These are phyloP conservation scores for Drosophila ogumai DNA, from an alignment of 1,140 invertebrate genomes.

Conservation along the genomic window DNA sequence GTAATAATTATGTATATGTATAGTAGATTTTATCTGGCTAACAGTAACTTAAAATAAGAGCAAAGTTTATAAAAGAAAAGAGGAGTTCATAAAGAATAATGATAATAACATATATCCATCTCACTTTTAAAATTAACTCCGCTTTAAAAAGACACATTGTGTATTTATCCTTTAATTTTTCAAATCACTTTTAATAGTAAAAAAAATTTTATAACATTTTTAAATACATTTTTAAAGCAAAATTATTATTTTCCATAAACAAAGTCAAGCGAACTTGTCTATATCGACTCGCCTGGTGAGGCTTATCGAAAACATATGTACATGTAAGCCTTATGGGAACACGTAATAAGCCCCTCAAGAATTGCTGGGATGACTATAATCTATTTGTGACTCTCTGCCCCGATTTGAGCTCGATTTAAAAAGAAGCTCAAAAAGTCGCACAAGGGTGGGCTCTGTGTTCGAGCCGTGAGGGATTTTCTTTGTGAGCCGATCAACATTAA, in stretches of 20 bases:
- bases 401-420: slow-evolving; percentile 4
- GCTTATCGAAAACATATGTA: not conserved
- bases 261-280: not conserved
- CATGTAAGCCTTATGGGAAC: not conserved
- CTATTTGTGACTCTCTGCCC: not conserved
- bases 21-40: too few species aligned
- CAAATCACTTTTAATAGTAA: too few species aligned
- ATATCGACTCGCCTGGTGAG: not conserved
- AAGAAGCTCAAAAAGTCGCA: slow-evolving; percentile 7
- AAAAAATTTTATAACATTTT: not conserved
- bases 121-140: too few species aligned
- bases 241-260: not conserved
- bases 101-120: not conserved
- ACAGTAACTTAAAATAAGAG: too few species aligned
- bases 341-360: not conserved
- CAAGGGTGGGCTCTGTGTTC: slow-evolving; percentile 19
- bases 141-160: too few species aligned
- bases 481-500: slow-evolving; percentile 27
- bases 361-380: not conserved
- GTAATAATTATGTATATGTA: too few species aligned
- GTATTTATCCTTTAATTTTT: too few species aligned
- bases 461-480: slow-evolving; percentile 23
- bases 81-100: not conserved
- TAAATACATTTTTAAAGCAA: not conserved
- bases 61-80: not conserved